Percentiles rank a stretch among this genome's conserved stretches.
phyloP scores from a whole-genome alignment of 2,888 invertebrate species.

The Chloroclystis v-ata region DNA sequence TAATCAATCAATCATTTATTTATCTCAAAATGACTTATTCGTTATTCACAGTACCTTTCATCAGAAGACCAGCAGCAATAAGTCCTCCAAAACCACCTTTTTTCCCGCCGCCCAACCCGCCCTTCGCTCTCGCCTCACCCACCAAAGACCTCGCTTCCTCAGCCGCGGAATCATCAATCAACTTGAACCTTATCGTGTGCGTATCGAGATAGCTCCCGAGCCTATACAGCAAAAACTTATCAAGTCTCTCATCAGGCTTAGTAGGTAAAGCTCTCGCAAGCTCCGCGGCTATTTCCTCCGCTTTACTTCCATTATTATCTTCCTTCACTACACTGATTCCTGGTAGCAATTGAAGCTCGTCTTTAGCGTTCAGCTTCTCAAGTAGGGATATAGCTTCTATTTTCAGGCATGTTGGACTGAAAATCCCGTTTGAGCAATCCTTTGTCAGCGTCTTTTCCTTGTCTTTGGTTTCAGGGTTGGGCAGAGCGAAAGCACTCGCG shows the following conservation, averaged over 20 bases:
- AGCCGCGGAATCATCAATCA: slow-evolving; percentile 81
- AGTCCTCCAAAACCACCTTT: slow-evolving; percentile 74
- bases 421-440: slow-evolving; percentile 48
- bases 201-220: slow-evolving; percentile 84
- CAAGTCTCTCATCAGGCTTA: slow-evolving; percentile 85
- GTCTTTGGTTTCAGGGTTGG: slow-evolving; percentile 57
- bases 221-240: slow-evolving; percentile 85
- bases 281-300: slow-evolving; percentile 85
- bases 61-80: slow-evolving; percentile 79
- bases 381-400: slow-evolving; percentile 48
- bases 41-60: slow-evolving; percentile 83
- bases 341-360: slow-evolving; percentile 45
- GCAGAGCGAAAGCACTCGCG: slow-evolving; percentile 47
- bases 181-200: slow-evolving; percentile 84
- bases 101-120: slow-evolving; percentile 69
- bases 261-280: slow-evolving; percentile 86
- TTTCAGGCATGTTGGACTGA: slow-evolving; percentile 50
- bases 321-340: slow-evolving; percentile 82
- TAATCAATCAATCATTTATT: no score
- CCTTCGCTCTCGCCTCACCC: slow-evolving; percentile 74
- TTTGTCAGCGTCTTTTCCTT: slow-evolving; percentile 27
- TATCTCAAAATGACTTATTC: no score
- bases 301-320: slow-evolving; percentile 73
- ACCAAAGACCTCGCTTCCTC: slow-evolving; percentile 78
- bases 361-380: slow-evolving; percentile 48